These are phyloP conservation scores for Ariolimax columbianus DNA, from an alignment of 2,888 invertebrate species.

Conservation along the genomic window DNA sequence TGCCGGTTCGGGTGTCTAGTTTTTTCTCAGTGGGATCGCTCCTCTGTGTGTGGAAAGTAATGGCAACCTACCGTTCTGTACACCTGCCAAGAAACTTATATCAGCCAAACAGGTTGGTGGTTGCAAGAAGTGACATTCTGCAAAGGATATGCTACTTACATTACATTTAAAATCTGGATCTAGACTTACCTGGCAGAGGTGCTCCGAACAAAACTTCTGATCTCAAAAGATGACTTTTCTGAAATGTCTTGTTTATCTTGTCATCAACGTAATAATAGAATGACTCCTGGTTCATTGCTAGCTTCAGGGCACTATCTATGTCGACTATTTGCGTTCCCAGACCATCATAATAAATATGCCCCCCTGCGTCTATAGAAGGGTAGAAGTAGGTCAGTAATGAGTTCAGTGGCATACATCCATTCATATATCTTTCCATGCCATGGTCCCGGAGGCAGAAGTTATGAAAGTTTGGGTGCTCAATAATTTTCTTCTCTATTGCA, in stretches of 20 bases:
- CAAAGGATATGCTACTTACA: no score
- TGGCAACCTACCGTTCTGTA: no score
- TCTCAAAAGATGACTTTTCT: conserved; percentile 67
- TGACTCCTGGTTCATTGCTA: conserved; percentile 71
- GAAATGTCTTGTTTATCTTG: conserved; percentile 66
- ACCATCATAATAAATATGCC: conserved; percentile 69
- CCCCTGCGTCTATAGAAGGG: conserved; percentile 64
- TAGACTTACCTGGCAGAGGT: conserved; percentile 71
- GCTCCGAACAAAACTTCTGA: conserved; percentile 74
- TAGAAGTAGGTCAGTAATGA: conserved; percentile 74
- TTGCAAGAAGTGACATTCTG: no score
- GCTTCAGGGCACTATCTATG: conserved; percentile 68
- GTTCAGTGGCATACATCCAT: conserved; percentile 73
- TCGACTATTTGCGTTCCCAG: conserved; percentile 67
- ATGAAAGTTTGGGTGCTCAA: conserved; percentile 64
- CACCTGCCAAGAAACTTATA: no score
- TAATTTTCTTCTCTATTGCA: conserved; percentile 68
- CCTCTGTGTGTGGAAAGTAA: no score
- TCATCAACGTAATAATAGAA: conserved; percentile 75
- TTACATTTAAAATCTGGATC: no score
- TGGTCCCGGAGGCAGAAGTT: conserved; percentile 71
- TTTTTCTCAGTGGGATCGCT: no score
- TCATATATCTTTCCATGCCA: conserved; percentile 49
- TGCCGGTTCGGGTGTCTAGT: no score
- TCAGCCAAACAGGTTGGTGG: no score